Base-by-base conservation (phyloP, 1,140 invertebrate genomes). In the Nilaparvata lugens region DNA sequence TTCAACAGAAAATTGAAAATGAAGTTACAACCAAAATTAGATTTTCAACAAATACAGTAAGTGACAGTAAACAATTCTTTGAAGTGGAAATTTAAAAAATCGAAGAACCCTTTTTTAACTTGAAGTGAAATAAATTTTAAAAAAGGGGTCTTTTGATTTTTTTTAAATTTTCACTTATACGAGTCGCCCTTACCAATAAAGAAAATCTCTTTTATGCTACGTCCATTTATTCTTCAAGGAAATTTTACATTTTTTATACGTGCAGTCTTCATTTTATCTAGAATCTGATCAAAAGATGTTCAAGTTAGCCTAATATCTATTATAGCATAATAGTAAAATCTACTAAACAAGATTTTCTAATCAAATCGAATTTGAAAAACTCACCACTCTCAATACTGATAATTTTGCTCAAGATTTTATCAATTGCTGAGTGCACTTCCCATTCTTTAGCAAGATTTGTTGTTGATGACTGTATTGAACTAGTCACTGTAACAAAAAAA, bases 351-450 rank as follows among this genome's bases (percentile, higher is more conserved):
- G 13, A 35, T 7, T 19, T 42, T 11, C 9, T 24, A 57, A n/a
- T n/a, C 13, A 43, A 3, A 48, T 9, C 16, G 14, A 4, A 3
- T 38, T 5, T 45, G 4, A 14, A 42, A 35, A 51, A 58, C 40
- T 60, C 52, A 69, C 66, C 68, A 62, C 55, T 56, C 67, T 81
- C 78, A 51, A 78, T 67, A 61, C 73, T 70, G 31, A 69, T 65
- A 6, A 80, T 73, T 64, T 76, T 75, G 61, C 74, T 69, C n/a
- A 80, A 65, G 5, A 78, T 52, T 16, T 71, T 70, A 61, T 73
- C 67, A 25, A 80, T 73, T 63, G 76, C 73, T 19, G 70, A 40
- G 64, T 76, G 76, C 52, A 76, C 74, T 14, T 78, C 75, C 72
- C 72, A 76, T 64, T 79, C 77, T 64, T 73, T 75, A 31, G 14